phyloP scores from a whole-genome alignment of 2,113 vertebrate species.

The Eidolon helvum region DNA sequence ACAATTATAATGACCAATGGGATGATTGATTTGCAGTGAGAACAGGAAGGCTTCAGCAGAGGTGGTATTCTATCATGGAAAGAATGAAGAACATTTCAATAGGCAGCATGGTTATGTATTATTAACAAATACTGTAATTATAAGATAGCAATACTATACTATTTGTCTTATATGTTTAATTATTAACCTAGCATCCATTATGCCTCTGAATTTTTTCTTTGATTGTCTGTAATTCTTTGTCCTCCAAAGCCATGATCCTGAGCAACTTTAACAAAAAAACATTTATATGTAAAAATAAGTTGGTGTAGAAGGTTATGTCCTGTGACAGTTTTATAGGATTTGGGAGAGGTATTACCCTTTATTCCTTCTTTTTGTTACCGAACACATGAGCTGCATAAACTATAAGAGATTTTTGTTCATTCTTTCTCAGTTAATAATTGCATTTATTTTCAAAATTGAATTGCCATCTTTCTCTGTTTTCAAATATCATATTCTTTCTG shows the following conservation, averaged over 20 bases:
- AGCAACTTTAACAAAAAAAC: constrained; percentile 11
- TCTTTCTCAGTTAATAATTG: constrained; percentile 29
- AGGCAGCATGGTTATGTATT: neutral
- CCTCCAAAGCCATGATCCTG: neutral
- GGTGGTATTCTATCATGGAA: neutral
- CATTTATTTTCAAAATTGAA: constrained; percentile 21
- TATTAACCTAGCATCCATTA: neutral
- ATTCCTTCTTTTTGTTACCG: constrained; percentile 27
- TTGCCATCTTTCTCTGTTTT: neutral
- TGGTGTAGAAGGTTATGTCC: neutral
- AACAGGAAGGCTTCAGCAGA: neutral
- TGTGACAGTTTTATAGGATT: neutral
- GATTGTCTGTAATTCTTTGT: neutral
- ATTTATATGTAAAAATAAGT: neutral
- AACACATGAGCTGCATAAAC: neutral
- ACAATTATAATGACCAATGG: neutral
- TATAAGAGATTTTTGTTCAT: neutral
- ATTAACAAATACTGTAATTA: neutral
- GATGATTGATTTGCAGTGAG: neutral
- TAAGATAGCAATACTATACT: neutral
- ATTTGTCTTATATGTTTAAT: neutral
- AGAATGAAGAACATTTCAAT: neutral
- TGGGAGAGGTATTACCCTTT: neutral
- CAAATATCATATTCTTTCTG: neutral
- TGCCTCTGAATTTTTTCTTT: constrained; percentile 7